A percentile compares a stretch with the other conserved stretches of the same genome.
Evolutionary conservation across 2,888 invertebrate species (phyloP).

Genomic region (Lochmaea capreae): DNA sequence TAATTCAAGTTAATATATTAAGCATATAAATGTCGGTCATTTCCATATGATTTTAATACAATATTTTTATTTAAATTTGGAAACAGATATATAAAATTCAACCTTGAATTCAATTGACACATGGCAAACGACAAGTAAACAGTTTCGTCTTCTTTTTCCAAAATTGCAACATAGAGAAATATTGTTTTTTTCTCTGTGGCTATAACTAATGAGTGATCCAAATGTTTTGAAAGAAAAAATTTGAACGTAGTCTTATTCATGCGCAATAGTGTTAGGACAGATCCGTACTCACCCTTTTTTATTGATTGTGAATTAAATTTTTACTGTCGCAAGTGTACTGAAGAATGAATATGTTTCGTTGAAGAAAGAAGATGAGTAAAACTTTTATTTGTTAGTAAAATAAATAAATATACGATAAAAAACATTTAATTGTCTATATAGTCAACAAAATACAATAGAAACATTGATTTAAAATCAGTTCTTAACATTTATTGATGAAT

Average conservation of each 20-base stretch:
- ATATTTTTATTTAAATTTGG: conserved; percentile 8
- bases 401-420: neutral
- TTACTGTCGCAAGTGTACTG: too few relatives aligned
- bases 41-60: neutral
- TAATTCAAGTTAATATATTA: neutral
- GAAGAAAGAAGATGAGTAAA: too few relatives aligned
- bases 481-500: neutral
- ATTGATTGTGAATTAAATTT: too few relatives aligned
- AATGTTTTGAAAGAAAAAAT: too few relatives aligned
- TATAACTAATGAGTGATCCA: too few relatives aligned
- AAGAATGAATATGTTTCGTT: too few relatives aligned
- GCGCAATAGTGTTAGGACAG: too few relatives aligned
- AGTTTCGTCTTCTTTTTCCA: neutral
- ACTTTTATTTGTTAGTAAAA: neutral
- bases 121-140: neutral
- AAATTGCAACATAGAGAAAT: neutral
- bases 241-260: too few relatives aligned
- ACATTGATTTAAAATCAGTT: conserved; percentile 19
- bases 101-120: conserved; percentile 6
- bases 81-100: neutral
- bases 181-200: too few relatives aligned
- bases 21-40: neutral
- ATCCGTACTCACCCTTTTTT: too few relatives aligned
- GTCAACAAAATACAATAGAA: conserved; percentile 7
- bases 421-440: neutral